Conservation (phyloP, 2,888 invertebrate genomes). For the Allacma fusca region DNA sequence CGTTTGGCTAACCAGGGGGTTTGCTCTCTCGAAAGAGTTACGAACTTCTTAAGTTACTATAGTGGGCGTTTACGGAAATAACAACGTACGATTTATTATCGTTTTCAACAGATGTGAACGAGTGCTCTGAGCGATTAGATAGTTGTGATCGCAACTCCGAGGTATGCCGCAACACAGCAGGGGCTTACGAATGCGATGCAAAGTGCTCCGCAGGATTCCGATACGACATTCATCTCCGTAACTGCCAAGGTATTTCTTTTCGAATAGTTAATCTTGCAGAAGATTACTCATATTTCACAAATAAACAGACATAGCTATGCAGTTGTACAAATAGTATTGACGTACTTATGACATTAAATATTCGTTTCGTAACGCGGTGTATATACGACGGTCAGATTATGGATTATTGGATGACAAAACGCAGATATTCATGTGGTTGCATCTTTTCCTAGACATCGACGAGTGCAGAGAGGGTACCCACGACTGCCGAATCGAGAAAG, state of each 20-base stretch:
- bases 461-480: constrained; percentile 64
- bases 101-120: constrained; percentile 71
- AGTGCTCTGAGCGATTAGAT: constrained; percentile 70
- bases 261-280: too few relatives aligned
- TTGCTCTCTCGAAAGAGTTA: too few relatives aligned
- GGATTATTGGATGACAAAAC: constrained; percentile 7
- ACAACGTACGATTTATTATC: too few relatives aligned
- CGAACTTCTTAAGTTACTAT: too few relatives aligned
- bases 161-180: constrained; percentile 66
- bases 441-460: constrained; percentile 63
- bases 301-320: too few relatives aligned
- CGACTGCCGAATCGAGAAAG: constrained; percentile 58
- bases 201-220: constrained; percentile 56
- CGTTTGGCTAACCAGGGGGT: too few relatives aligned
- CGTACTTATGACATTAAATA: too few relatives aligned
- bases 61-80: too few relatives aligned
- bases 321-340: too few relatives aligned
- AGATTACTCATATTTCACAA: too few relatives aligned
- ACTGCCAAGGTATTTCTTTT: constrained; percentile 60
- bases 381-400: too few relatives aligned
- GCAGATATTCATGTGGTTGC: background rate
- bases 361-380: too few relatives aligned
- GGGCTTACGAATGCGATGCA: constrained; percentile 65
- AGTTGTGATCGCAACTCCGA: constrained; percentile 63
- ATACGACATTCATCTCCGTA: constrained; percentile 55